Evolutionary conservation across 2,888 invertebrate species (phyloP).

Genomic region (Bruchidius siliquastri): DNA sequence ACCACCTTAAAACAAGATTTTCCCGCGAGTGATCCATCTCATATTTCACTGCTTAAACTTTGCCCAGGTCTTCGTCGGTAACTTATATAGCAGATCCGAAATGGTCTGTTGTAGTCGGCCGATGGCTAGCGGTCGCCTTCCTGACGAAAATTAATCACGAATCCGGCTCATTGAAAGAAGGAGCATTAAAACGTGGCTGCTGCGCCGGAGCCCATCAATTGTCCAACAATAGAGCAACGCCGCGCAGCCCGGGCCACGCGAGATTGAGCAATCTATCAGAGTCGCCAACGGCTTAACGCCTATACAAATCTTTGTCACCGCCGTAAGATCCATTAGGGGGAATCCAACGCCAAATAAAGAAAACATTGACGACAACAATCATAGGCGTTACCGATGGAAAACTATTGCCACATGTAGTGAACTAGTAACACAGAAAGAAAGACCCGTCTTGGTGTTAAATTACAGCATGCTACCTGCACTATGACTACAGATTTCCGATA

Average conservation of each 20-base stretch:
- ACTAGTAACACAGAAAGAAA: no score
- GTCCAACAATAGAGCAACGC: constrained; percentile 38
- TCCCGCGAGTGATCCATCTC: no score
- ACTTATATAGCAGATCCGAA: neutral
- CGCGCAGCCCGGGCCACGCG: constrained; percentile 33
- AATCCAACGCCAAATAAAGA: constrained; percentile 5
- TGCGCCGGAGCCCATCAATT: constrained; percentile 38
- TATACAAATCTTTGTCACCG: constrained; percentile 28
- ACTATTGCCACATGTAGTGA: neutral
- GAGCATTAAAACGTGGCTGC: constrained; percentile 29
- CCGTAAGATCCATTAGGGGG: constrained; percentile 24
- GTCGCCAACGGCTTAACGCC: constrained; percentile 26
- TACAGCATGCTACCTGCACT: no score
- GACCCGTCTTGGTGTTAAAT: no score
- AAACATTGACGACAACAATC: neutral
- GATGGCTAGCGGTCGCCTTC: constrained; percentile 4
- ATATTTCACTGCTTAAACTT: no score
- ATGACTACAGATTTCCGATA: no score
- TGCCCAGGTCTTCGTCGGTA: neutral
- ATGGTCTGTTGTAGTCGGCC: constrained; percentile 2
- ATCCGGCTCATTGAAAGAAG: constrained; percentile 33
- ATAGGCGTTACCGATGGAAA: neutral
- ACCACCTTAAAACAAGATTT: no score
- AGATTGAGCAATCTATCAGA: constrained; percentile 28
- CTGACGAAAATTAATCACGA: constrained; percentile 32